Evolutionary conservation across 23 tunicate species (phyloP), one percentile per base, ranked within the genome.

Genomic region (Halocynthia roretzi): DNA sequence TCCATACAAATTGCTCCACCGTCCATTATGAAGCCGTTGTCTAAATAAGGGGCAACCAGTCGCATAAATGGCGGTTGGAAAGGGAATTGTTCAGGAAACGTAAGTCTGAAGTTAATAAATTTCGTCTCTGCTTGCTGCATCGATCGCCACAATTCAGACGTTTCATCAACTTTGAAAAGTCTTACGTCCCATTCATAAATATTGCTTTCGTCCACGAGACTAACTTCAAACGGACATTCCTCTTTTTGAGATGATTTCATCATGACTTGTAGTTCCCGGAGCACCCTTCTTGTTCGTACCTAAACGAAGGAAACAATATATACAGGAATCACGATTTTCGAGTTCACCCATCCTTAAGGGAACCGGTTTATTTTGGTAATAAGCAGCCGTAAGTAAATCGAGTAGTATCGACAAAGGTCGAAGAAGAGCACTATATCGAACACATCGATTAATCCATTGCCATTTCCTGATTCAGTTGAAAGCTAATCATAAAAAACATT

Each of bases 1-100:
- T 87, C 93, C 56, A 87, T 70, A 57, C 93, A 87, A 15, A 87
- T 87, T 31, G 93, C 93, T n/a, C 93, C 93, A 7, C 93, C 93
- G 86, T 87, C 81, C 93, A 87, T 87, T 15, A 87, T 84, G 76
- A 87, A 87, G 7, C 93, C 93, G 51, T 87, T 87, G 50, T 87
- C 93, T 22, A 87, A 80, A 81, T 87, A 87, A 7, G 93, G 93
- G 61, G 86, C 81, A 52, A 87, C 83, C 70, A 87, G 76, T 17
- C 93, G 71, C 50, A 87, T 83, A 53, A 87, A 87, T 9, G 93
- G 93, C 2, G 93, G 93, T 5, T 84, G 82, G 53, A 87, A 81
- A 10, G 93, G 93, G 65, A 82, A 87, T 22, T 81, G 85, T 19
- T 81, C 56, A 17, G 93, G 93, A 54, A 87, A 87, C 7, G 82